Evolutionary conservation across 1,140 invertebrate genomes (phyloP).

Genomic region (Araneus ventricosus): DNA sequence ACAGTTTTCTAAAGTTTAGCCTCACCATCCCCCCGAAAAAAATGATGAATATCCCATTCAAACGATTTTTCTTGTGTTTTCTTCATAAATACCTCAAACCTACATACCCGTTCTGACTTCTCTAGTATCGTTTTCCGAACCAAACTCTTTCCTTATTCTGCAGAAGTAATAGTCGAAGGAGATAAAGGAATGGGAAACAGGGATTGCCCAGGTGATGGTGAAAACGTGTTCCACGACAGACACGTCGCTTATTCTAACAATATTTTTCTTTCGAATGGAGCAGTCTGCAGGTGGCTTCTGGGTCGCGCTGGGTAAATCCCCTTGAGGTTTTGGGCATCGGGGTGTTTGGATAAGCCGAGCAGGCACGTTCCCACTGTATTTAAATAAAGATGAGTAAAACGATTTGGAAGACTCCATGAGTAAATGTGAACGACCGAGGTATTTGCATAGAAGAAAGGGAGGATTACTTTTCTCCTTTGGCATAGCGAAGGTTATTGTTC

Average conservation of each 20-base stretch:
- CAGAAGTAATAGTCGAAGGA: neutral
- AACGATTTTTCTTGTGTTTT: too few species aligned
- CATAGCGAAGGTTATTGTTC: neutral
- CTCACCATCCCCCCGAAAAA: too few species aligned
- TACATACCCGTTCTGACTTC: neutral
- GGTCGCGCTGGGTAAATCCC: neutral
- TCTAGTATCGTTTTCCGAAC: neutral
- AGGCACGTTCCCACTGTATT: neutral
- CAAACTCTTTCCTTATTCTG: neutral
- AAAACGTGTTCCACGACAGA: neutral
- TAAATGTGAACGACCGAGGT: neutral
- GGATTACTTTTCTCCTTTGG: neutral
- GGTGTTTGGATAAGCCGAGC: neutral
- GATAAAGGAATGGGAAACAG: neutral
- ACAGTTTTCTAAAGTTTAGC: neutral
- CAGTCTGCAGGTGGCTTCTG: neutral
- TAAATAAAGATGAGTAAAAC: conserved; percentile 3
- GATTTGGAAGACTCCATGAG: neutral
- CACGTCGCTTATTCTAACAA: conserved; percentile 26
- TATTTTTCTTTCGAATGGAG: conserved; percentile 2
- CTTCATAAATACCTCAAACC: neutral
- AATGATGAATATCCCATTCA: neutral
- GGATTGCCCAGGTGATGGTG: neutral
- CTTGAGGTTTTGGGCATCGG: neutral
- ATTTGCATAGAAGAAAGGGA: neutral